Evolutionary conservation across 2,113 vertebrate species (phyloP), one percentile per base, ranked within the genome.

Genomic region (Lepidothrix coronata): DNA sequence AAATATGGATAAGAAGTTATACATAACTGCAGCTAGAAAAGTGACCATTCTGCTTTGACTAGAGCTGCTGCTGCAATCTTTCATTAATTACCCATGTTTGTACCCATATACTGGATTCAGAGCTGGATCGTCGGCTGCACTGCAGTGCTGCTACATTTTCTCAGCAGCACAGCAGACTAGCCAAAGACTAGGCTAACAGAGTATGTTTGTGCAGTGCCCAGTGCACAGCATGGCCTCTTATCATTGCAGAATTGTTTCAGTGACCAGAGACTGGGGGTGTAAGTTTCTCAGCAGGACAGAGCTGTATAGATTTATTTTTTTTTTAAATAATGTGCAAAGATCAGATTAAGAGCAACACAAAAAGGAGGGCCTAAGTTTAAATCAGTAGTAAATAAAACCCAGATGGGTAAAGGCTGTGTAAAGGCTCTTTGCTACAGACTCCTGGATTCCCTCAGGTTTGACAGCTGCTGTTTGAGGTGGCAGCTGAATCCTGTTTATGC

Each of bases 241-340:
- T 12, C 0, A 0, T 41, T 66, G 49, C 39, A 33, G 44, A 19
- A 28, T n/a, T 8, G 5, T 70, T 65, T 12, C 0, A 1, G 30
- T 68, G 48, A 57, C 33, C 19, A 43, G 13, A 23, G 55, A 9
- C 46, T 55, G 19, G 3, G 1, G 3, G 1, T 65, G 4, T 49
- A n/a, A 46, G 51, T 7, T 4, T 8, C 3, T 6, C 4, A 27
- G 35, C 3, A 6, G 24, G 31, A n/a, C 21, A 41, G 8, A 27
- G 21, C 41, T 82, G 0, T 14, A 5, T 3, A 33, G 61, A 33
- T 58, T n/a, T 28, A 9, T 23, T 28, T 49, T 57, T 25, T 2
- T 9, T 66, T 37, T 44, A 7, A 51, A 27, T 67, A 18, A 12
- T 58, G 14, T 58, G 31, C 16, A 28, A 58, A 66, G 57, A 6